These are phyloP conservation scores for Stichodactyla helianthus DNA, from an alignment of 64 coral and sea anemone genomes.

Conservation along the genomic window DNA sequence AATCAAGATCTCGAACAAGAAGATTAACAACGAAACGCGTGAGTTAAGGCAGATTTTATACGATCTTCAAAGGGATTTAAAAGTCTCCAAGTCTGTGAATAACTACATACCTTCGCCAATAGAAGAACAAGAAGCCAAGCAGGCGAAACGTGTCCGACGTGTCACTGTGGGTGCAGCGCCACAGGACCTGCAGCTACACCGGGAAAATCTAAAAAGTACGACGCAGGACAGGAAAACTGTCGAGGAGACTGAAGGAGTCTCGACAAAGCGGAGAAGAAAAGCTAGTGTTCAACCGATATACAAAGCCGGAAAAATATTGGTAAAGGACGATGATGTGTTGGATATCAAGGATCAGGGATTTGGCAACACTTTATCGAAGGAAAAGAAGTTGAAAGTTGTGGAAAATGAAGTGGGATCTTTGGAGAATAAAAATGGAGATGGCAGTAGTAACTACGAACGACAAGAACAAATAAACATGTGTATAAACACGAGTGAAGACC, in stretches of 20 bases:
- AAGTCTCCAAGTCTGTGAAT: constrained; percentile 34
- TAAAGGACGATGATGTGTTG: neutral
- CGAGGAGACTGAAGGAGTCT: neutral
- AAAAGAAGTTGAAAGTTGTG: neutral
- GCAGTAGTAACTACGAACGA: neutral
- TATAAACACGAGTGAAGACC: neutral
- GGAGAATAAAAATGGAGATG: neutral
- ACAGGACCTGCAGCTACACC: constrained; percentile 14
- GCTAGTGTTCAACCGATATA: neutral
- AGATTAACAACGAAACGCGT: constrained; percentile 55
- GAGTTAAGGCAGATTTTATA: constrained; percentile 67
- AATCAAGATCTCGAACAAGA: constrained; percentile 68
- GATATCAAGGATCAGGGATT: neutral
- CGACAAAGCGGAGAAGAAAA: neutral
- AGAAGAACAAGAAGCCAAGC: constrained; percentile 19
- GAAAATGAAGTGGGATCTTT: neutral
- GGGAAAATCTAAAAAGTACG: neutral
- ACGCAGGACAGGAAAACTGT: neutral
- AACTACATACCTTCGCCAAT: constrained; percentile 59
- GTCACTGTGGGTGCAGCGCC: constrained; percentile 34
- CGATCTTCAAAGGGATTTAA: constrained; percentile 53
- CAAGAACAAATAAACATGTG: neutral
- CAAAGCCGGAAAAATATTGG: neutral
- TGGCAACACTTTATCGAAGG: neutral
- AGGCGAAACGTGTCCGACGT: constrained; percentile 25